Conservation (phyloP, 2,888 invertebrate species). For the Orthonevra nobilis region DNA sequence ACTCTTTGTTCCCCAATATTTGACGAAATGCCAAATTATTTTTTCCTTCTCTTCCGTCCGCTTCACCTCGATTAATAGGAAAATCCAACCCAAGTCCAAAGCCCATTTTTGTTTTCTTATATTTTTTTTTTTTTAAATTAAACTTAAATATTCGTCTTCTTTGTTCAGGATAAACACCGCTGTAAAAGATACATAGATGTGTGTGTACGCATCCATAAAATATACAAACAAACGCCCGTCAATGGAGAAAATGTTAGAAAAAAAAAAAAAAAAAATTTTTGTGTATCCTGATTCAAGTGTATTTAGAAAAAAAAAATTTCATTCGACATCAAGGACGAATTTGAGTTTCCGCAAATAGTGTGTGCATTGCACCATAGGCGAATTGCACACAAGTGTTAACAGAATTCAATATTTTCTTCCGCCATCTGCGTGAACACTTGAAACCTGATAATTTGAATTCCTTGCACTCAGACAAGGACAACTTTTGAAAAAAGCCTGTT, state of each 20-base stretch:
- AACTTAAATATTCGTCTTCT: conserved; percentile 36
- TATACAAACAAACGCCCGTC: too few species aligned
- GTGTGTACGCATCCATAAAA: too few species aligned
- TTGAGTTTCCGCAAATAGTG: conserved; percentile 50
- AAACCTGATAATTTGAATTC: conserved; percentile 51
- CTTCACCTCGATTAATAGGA: conserved; percentile 3
- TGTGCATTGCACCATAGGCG: conserved; percentile 53
- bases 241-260: neutral
- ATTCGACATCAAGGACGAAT: conserved; percentile 40
- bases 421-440: conserved; percentile 52
- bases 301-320: conserved; percentile 17
- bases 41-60: neutral
- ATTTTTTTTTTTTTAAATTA: conserved; percentile 53
- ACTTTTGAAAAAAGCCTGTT: too few species aligned
- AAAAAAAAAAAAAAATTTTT: neutral
- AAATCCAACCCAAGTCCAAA: conserved; percentile 26
- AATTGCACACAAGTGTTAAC: conserved; percentile 52
- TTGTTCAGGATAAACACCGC: conserved; percentile 18
- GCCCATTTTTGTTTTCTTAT: neutral
- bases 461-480: too few species aligned
- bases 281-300: conserved; percentile 20
- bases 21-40: conserved; percentile 58
- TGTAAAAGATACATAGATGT: neutral
- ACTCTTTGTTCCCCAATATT: conserved; percentile 63
- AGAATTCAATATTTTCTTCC: conserved; percentile 63